Conservation (phyloP, 1,140 invertebrate species). For the Drosophila subpulchrella region DNA sequence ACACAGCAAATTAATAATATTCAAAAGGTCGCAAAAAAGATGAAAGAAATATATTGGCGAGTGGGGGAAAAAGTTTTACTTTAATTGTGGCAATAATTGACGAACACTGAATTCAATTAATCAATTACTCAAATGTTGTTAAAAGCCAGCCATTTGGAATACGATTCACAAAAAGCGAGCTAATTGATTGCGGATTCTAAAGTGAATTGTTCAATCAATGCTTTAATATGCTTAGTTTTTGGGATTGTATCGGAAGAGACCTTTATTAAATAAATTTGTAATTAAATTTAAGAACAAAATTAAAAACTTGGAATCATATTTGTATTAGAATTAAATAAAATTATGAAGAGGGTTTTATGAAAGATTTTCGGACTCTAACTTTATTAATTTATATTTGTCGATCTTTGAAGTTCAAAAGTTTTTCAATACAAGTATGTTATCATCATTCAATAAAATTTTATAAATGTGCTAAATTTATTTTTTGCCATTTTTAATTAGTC, state of each 20-base stretch:
- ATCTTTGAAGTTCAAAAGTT: too few species aligned
- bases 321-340: too few species aligned
- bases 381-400: too few species aligned
- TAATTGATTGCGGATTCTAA: slow-evolving; percentile 15
- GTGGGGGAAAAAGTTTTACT: slow-evolving; percentile 26
- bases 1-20: slow-evolving; percentile 39
- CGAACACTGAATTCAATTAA: slow-evolving; percentile 58
- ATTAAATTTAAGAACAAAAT: not conserved
- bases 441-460: not conserved
- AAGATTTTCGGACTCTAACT: too few species aligned
- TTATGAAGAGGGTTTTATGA: too few species aligned
- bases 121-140: slow-evolving; percentile 58
- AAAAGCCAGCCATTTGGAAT: slow-evolving; percentile 17
- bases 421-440: not conserved
- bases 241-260: not conserved
- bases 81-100: slow-evolving; percentile 41
- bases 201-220: not conserved
- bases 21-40: slow-evolving; percentile 24
- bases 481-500: not conserved
- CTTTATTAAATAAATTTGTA: too few species aligned
- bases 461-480: not conserved
- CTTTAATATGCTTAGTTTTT: not conserved
- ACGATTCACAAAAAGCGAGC: slow-evolving; percentile 7
- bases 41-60: slow-evolving; percentile 1
- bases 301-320: too few species aligned